Percentiles rank a stretch among this genome's conserved stretches.
phyloP scores from a whole-genome alignment of 2,113 vertebrate species.

The Perccottus glenii region DNA sequence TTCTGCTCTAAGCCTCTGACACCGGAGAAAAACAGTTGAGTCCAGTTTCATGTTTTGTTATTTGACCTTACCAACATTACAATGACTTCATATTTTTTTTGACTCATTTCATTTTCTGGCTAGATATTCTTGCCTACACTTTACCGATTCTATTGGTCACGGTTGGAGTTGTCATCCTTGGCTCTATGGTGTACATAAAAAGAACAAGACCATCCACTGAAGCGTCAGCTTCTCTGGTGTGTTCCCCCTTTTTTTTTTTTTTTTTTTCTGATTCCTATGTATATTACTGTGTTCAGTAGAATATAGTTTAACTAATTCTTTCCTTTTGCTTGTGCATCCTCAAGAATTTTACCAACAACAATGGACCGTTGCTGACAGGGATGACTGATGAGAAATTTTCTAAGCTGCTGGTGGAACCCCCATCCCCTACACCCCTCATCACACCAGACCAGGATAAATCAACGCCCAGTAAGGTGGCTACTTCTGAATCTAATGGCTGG shows the following conservation, averaged over 20 bases:
- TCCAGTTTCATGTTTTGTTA: background rate
- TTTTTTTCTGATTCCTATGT: too few species aligned
- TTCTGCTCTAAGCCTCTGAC: background rate
- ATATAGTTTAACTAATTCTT: too few species aligned
- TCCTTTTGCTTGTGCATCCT: background rate
- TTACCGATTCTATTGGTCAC: rapidly evolving
- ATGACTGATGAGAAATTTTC: rapidly evolving
- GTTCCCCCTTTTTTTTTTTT: slow-evolving; percentile 2
- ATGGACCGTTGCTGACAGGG: too few species aligned
- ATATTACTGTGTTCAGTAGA: too few species aligned
- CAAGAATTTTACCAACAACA: rapidly evolving
- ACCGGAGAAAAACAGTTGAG: slow-evolving; percentile 14
- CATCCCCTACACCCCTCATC: slow-evolving; percentile 11
- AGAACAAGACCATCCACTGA: rapidly evolving
- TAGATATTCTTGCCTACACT: background rate
- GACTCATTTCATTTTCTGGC: background rate
- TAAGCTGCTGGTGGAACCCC: background rate
- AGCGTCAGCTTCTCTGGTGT: background rate
- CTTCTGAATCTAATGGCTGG: too few species aligned
- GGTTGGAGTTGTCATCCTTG: rapidly evolving
- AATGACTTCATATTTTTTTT: background rate
- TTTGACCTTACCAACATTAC: too few species aligned
- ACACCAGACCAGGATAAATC: background rate
- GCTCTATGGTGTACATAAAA: slow-evolving; percentile 30
- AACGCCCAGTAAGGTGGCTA: too few species aligned